phyloP scores from a whole-genome alignment of 2,113 vertebrate species.

The Marmota monax region DNA sequence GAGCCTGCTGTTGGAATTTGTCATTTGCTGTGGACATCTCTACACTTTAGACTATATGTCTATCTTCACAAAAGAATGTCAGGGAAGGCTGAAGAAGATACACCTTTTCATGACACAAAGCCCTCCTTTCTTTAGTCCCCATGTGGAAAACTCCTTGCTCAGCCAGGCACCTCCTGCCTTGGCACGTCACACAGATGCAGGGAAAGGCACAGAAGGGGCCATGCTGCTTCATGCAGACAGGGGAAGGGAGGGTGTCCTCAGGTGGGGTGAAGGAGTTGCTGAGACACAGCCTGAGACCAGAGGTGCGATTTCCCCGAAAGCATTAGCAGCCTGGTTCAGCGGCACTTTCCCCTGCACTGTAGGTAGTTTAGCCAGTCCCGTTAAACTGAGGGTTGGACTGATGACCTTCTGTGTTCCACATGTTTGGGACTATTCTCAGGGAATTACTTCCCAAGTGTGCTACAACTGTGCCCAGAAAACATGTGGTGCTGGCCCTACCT shows the following conservation, averaged over 20 bases:
- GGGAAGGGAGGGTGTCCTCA: background rate
- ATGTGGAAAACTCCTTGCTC: too few species aligned
- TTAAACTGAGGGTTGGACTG: background rate
- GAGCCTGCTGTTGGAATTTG: too few species aligned
- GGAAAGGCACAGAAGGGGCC: background rate
- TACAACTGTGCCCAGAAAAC: background rate
- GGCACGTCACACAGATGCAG: background rate
- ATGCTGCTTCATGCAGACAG: background rate
- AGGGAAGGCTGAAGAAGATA: too few species aligned
- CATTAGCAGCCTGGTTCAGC: too few species aligned
- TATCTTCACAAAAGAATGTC: too few species aligned
- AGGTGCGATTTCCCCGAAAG: background rate
- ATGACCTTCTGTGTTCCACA: background rate
- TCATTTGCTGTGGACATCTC: too few species aligned
- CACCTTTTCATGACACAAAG: too few species aligned
- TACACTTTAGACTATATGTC: too few species aligned
- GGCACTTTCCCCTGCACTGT: background rate
- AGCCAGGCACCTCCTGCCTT: background rate
- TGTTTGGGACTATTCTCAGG: background rate
- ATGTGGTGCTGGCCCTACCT: background rate
- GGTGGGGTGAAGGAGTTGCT: background rate
- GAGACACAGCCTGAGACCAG: background rate
- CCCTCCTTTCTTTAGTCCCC: too few species aligned
- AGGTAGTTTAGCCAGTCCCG: background rate
- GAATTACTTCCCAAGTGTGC: background rate